Evolutionary conservation across 2,797 vertebrate species (phyloP).

Genomic region (Syngnathus rostellatus): DNA sequence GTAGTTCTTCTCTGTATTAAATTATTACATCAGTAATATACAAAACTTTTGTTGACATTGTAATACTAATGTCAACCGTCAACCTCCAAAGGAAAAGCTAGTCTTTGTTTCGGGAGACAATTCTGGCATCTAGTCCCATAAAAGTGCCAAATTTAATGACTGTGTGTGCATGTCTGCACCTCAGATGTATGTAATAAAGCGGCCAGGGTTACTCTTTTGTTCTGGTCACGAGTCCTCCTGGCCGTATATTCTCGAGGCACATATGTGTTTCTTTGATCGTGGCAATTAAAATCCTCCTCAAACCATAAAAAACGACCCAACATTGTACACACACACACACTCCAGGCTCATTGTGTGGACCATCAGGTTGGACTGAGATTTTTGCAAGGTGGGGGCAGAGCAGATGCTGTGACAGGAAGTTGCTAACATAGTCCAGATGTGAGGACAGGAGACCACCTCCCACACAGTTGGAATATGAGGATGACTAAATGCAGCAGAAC

Average conservation of each 20-base stretch:
- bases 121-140: constrained; percentile 6
- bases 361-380: constrained; percentile 26
- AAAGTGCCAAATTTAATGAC: constrained; percentile 6
- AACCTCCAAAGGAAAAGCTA: constrained; percentile 4
- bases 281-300: constrained; percentile 9
- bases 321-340: constrained; percentile 14
- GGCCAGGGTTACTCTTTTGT: constrained; percentile 9
- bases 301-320: constrained; percentile 12
- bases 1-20: neutral
- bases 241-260: constrained; percentile 1
- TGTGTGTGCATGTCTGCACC: neutral
- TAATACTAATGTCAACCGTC: neutral
- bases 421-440: constrained; percentile 73
- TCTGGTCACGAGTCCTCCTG: constrained; percentile 13
- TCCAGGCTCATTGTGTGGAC: constrained; percentile 34
- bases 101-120: constrained; percentile 10
- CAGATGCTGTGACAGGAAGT: constrained; percentile 71
- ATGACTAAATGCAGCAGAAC: constrained; percentile 1
- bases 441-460: constrained; percentile 48
- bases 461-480: constrained; percentile 40
- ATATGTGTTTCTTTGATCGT: neutral
- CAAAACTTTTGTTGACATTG: neutral
- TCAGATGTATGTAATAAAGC: constrained; percentile 16
- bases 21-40: neutral
- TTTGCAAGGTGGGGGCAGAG: constrained; percentile 47